Conservation (phyloP, 2,797 vertebrate species). For the Lacerta viridis region DNA sequence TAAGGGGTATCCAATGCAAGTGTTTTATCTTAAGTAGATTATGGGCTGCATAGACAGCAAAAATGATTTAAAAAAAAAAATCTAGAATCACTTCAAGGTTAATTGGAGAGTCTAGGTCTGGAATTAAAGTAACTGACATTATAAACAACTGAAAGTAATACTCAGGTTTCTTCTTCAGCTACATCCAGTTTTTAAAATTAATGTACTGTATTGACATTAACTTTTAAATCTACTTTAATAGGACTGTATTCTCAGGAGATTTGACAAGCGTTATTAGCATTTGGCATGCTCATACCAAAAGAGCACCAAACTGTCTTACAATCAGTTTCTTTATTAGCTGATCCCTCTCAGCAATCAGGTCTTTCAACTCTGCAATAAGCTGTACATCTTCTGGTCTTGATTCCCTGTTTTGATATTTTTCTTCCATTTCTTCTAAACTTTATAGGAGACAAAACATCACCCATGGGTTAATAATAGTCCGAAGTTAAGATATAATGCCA, state of each 20-base stretch:
- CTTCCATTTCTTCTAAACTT: slow-evolving; percentile 97
- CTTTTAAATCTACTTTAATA: slow-evolving; percentile 29
- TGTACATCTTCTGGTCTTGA: slow-evolving; percentile 95
- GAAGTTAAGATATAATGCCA: slow-evolving; percentile 39
- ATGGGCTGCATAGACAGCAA: neutral
- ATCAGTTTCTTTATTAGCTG: slow-evolving; percentile 97
- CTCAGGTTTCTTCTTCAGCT: neutral
- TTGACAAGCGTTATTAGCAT: neutral
- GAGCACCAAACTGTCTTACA: slow-evolving; percentile 84
- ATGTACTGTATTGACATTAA: neutral
- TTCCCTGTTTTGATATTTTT: slow-evolving; percentile 96
- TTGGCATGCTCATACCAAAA: slow-evolving; percentile 42
- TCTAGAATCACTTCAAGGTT: neutral
- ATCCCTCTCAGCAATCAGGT: slow-evolving; percentile 95
- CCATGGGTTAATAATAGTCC: slow-evolving; percentile 68
- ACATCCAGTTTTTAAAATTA: neutral
- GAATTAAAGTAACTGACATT: neutral
- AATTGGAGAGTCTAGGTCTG: neutral
- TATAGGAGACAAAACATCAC: slow-evolving; percentile 77
- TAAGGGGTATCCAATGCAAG: neutral
- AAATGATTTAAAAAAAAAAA: neutral
- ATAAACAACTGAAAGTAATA: neutral
- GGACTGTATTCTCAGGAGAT: neutral
- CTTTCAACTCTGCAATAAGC: slow-evolving; percentile 95
- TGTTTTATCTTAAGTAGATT: neutral